Conservation (phyloP, 2,888 invertebrate species). For the Nymphalis c-album region DNA sequence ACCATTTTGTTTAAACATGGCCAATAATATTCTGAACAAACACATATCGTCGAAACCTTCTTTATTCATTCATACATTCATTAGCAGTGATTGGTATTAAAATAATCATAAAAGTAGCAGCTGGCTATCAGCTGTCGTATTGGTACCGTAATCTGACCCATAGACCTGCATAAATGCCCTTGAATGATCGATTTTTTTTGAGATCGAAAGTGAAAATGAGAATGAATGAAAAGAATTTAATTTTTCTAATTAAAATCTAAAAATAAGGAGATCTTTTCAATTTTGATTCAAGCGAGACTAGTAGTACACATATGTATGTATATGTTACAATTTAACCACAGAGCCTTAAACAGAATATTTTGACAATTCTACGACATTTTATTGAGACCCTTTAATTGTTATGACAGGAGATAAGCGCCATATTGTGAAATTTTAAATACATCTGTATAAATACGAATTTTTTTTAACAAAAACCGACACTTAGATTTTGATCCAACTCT, state of each 20-base stretch:
- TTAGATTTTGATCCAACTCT: too few relatives aligned
- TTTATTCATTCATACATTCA: conserved; percentile 25
- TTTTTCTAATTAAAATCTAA: too few relatives aligned
- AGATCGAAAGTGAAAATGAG: conserved; percentile 34
- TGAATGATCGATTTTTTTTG: conserved; percentile 30
- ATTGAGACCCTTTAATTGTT: too few relatives aligned
- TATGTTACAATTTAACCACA: too few relatives aligned
- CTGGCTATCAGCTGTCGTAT: conserved; percentile 36
- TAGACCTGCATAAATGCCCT: conserved; percentile 31
- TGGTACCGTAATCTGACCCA: conserved; percentile 35
- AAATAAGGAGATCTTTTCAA: too few relatives aligned
- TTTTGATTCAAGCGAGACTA: not conserved
- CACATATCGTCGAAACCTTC: conserved; percentile 11
- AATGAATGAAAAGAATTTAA: conserved; percentile 4
- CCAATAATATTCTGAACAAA: conserved; percentile 4
- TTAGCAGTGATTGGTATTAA: conserved; percentile 30
- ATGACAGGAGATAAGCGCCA: too few relatives aligned
- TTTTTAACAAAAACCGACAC: too few relatives aligned
- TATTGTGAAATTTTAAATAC: too few relatives aligned
- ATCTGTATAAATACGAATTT: too few relatives aligned
- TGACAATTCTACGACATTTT: too few relatives aligned
- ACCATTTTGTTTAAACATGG: not conserved
- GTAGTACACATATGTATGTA: too few relatives aligned
- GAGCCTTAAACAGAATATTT: too few relatives aligned
- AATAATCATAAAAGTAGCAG: conserved; percentile 29